phyloP scores from a whole-genome alignment of 2,888 invertebrate species.

The Microplitis manilae region DNA sequence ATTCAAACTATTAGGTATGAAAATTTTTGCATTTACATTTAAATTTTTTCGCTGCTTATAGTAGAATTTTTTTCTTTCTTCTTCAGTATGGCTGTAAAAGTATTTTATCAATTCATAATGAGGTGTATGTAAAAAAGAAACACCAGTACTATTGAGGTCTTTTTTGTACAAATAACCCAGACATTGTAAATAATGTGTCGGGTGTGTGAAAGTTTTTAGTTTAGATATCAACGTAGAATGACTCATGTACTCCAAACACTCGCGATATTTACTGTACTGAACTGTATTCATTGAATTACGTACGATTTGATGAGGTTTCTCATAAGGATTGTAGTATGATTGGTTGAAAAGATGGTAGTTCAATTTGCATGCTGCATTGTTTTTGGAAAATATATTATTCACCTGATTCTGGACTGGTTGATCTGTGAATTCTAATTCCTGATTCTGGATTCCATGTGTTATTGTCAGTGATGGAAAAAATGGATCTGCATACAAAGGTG shows the following conservation, averaged over 20 bases:
- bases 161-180: neutral
- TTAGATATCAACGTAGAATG: neutral
- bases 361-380: neutral
- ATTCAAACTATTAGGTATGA: constrained; percentile 73
- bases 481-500: neutral
- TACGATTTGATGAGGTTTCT: too few species aligned
- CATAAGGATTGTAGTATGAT: neutral
- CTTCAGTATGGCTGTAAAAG: neutral
- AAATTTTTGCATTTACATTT: constrained; percentile 81
- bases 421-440: neutral
- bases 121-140: neutral
- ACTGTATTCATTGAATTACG: neutral
- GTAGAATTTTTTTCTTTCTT: neutral
- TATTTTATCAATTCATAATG: neutral
- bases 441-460: neutral
- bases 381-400: neutral
- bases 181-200: neutral
- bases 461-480: neutral
- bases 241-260: neutral
- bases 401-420: neutral
- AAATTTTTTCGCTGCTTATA: constrained; percentile 61
- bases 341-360: neutral
- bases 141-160: neutral
- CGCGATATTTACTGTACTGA: neutral
- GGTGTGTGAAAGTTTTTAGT: neutral